Evolutionary conservation across 1,140 invertebrate species (phyloP), one percentile per base, ranked within the genome.

Genomic region (Aradophagus sp.): DNA sequence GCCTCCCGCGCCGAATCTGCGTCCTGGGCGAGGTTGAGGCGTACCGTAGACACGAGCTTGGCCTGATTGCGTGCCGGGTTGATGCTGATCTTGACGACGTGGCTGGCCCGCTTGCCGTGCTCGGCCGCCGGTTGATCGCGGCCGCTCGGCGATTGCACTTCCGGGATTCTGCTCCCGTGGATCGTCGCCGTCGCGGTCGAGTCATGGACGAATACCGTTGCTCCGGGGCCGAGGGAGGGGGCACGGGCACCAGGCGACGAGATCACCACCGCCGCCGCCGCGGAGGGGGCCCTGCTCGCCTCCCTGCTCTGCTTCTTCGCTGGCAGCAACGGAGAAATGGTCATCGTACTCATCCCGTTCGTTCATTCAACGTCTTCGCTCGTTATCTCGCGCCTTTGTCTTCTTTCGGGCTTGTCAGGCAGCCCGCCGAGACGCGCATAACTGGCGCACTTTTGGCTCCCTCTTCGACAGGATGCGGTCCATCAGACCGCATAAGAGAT

Each of bases 1-100:
- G n/a, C n/a, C n/a, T n/a, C n/a, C n/a, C n/a, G n/a, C n/a, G n/a
- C n/a, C n/a, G n/a, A n/a, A n/a, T n/a, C n/a, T n/a, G 84, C 47
- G 1, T 80, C 50, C 26, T 80, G 65, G 32, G 81, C 77, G 14
- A 80, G 59, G 6, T 80, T 82, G 14, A 84, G 47, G 5, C 75
- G 73, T 11, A 84, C 81, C 5, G 75, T 78, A n/a, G 84, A 85
- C 59, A 82, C 79, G 5, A 83, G 77, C 17, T 67, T 67, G 5
- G 82, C 63, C 65, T 84, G 78, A 76, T 88, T 85, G 11, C 83
- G 79, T 56, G 87, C 85, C 5, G 90, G 88, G 77, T 89, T 90
- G 74, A 91, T 90, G 76, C 87, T 87, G 76, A 91, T 91, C 58
- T 90, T 91, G 29, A 91, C 90, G 58, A 91, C 89, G 79, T 91